Percentiles rank a stretch among this genome's conserved stretches.
Conservation (phyloP, 1,140 invertebrate genomes). For the Nymphalis io region DNA sequence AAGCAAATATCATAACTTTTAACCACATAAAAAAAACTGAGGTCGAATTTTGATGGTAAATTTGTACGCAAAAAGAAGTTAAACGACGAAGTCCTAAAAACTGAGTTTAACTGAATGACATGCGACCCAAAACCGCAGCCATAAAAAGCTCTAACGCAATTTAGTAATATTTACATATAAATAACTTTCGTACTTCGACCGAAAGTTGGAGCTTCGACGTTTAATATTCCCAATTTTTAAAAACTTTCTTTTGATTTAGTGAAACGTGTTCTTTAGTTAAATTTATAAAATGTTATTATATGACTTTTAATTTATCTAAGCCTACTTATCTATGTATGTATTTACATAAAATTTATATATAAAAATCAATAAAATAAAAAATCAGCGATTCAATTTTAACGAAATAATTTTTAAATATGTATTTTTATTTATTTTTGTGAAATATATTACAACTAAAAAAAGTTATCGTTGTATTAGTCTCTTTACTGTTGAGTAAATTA, state of each 20-base stretch:
- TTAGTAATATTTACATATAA: constrained; percentile 25
- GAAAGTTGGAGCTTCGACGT: constrained; percentile 6
- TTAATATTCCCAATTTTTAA: constrained; percentile 4
- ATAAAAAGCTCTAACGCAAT: constrained; percentile 21
- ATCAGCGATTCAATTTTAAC: too few species aligned
- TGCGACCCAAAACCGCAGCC: constrained; percentile 20
- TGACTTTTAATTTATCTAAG: too few species aligned
- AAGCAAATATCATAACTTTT: not conserved
- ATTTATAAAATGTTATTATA: too few species aligned
- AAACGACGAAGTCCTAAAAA: constrained; percentile 15
- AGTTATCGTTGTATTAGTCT: too few species aligned
- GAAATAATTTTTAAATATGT: too few species aligned
- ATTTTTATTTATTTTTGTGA: too few species aligned
- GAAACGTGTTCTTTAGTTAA: too few species aligned
- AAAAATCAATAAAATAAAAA: too few species aligned
- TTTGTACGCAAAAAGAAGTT: constrained; percentile 14
- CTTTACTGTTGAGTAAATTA: too few species aligned
- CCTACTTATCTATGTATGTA: too few species aligned
- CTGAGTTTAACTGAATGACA: constrained; percentile 19
- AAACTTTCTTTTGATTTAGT: not conserved
- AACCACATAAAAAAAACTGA: not conserved
- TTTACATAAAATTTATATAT: too few species aligned
- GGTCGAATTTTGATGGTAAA: not conserved
- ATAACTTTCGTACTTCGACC: constrained; percentile 19
- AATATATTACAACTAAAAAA: too few species aligned